Percentiles rank a stretch among this genome's conserved stretches.
Evolutionary conservation across 2,797 vertebrate species (phyloP).

Genomic region (Chelon auratus): DNA sequence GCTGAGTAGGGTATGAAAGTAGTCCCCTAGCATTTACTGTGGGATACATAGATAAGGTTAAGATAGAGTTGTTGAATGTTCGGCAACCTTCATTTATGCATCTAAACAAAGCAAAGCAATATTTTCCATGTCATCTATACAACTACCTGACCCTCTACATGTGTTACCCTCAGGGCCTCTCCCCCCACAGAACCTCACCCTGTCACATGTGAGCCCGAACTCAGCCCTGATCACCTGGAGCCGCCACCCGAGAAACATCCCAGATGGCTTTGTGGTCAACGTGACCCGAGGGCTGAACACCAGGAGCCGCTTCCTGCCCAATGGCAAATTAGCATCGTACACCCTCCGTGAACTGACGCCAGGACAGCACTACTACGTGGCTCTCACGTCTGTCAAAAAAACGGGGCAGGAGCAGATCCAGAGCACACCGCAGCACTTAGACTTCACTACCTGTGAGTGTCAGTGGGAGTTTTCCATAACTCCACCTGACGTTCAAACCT

Average conservation of each 20-base stretch:
- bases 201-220: slow-evolving; percentile 88
- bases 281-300: slow-evolving; percentile 91
- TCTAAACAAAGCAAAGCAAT: slow-evolving; percentile 1
- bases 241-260: slow-evolving; percentile 71
- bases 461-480: too few relatives aligned
- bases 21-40: too few relatives aligned
- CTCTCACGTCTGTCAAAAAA: slow-evolving; percentile 88
- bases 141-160: slow-evolving; percentile 31
- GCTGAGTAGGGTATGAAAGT: too few relatives aligned
- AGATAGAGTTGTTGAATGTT: too few relatives aligned
- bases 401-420: slow-evolving; percentile 88
- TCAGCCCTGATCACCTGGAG: slow-evolving; percentile 91
- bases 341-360: slow-evolving; percentile 90
- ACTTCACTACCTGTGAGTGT: slow-evolving; percentile 90
- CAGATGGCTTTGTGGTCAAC: slow-evolving; percentile 94
- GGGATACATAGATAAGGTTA: too few relatives aligned
- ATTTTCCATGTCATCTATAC: neutral
- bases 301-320: slow-evolving; percentile 94
- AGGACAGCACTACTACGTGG: slow-evolving; percentile 89
- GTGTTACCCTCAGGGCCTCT: slow-evolving; percentile 86
- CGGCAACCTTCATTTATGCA: neutral
- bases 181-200: slow-evolving; percentile 91
- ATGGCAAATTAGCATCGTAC: slow-evolving; percentile 87
- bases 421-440: slow-evolving; percentile 89
- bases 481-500: neutral